Evolutionary conservation across 1,140 invertebrate species (phyloP), one percentile per base, ranked within the genome.

Genomic region (Forficula auricularia): DNA sequence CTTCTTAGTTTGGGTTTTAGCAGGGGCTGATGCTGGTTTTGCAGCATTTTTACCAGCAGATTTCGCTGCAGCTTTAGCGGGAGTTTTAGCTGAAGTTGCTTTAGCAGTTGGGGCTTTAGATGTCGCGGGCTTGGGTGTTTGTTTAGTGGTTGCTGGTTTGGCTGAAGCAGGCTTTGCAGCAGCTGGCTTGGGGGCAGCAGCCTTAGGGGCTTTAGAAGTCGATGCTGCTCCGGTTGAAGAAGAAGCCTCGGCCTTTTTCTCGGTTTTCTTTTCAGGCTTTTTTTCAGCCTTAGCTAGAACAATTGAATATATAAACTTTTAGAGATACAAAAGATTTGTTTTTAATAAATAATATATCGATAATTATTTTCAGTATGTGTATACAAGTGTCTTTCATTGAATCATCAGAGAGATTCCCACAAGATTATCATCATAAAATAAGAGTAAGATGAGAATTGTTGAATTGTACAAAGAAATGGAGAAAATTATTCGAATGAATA

Each of bases 241-340:
- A 20, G 48, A 36, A 33, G 48, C 19, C 16, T 69, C 66, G n/a
- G 68, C 61, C 53, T 79, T 77, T 52, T 77, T 77, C 33, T 53
- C 50, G 31, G 47, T 38, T 37, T 54, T 53, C 44, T 54, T 52
- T 45, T 76, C 74, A 35, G 47, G 46, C 38, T 54, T 52, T 42
- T 55, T 53, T 22, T 53, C 50, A 15, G 36, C 44, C 34, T 47
- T 46, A 9, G 32, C 40, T 44, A 32, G 2, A 42, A 42, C 31
- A 6, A 30, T 19, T 12, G 34, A 41, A 46, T 16, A 18, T 14
- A 14, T 18, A 52, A 57, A 54, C n/a, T n/a, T n/a, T n/a, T 18
- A 27, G 4, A 6, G 10, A 27, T 27, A 38, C 47, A 48, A 37
- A n/a, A n/a, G n/a, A 48, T 13, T 14, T 49, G 36, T 33, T 38